Evolutionary conservation across 2,888 invertebrate species (phyloP), one percentile per base, ranked within the genome.

Genomic region (Morpho deidamia): DNA sequence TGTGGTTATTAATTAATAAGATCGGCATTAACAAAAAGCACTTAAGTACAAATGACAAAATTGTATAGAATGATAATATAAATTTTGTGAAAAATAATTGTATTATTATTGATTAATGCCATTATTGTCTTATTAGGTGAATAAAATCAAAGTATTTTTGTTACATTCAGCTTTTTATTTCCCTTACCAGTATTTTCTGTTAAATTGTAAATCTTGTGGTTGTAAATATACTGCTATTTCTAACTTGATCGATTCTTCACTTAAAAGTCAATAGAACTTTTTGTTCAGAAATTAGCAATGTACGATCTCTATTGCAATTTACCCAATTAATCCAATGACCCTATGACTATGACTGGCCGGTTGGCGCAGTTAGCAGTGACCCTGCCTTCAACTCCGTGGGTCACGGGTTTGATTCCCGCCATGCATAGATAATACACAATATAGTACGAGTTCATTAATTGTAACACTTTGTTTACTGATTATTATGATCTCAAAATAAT

Each of bases 141-240:
- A 72, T 68, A 72, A 82, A 83, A 82, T 78, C 74, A 72, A 77
- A 76, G 72, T 86, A 85, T 85, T 82, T 86, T 83, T 81, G 80
- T 85, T 83, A 80, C 42, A 53, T 55, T 50, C 53, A 47, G 65
- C 62, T 67, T 81, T 83, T 86, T 77, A 78, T 76, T 81, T 74
- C 40, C 59, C 46, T 51, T 55, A 35, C 11, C 53, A 41, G 47
- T 51, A 58, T 49, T 38, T 45, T 45, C 50, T 14, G 38, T 41
- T 51, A 37, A 51, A 55, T 51, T 53, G 11, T 53, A 37, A 53
- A 48, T 23, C 7, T 34, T 34, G 34, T 34, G 34, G 34, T 34
- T 34, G 7, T 34, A 34, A 7, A 34, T 7, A 34, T 8, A 34
- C 34, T 8, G 34, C 34, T 65, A 48, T 66, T 59, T 83, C 84